Percentiles rank a stretch among this genome's conserved stretches.
Conservation (phyloP, 2,888 invertebrate genomes). For the Miltochrista miniata region DNA sequence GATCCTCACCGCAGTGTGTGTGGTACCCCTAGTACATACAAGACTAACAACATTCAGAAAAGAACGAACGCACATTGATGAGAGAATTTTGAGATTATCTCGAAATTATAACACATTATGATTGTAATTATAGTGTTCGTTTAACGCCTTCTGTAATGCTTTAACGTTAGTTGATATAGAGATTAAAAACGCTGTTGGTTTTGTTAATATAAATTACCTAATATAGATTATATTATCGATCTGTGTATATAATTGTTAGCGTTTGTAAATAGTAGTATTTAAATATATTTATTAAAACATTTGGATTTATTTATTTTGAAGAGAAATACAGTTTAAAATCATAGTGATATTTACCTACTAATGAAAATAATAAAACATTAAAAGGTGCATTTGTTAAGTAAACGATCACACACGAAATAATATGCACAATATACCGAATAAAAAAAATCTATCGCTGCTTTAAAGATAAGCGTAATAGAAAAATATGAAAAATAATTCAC, state of each 20-base stretch:
- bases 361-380: constrained; percentile 34
- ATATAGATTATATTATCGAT: constrained; percentile 60
- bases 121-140: constrained; percentile 64
- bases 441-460: constrained; percentile 14
- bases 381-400: constrained; percentile 62
- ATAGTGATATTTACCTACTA: constrained; percentile 38
- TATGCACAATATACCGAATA: constrained; percentile 54
- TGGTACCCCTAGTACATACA: neutral
- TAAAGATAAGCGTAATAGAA: constrained; percentile 27
- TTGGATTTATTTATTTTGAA: constrained; percentile 54
- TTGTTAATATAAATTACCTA: constrained; percentile 27
- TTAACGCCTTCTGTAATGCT: constrained; percentile 80
- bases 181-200: constrained; percentile 55
- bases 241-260: constrained; percentile 80
- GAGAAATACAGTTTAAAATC: constrained; percentile 44
- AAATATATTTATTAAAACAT: constrained; percentile 67
- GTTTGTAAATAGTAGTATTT: constrained; percentile 72
- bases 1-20: too few relatives aligned
- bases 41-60: neutral
- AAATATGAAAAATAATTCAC: constrained; percentile 12
- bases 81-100: constrained; percentile 32
- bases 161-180: constrained; percentile 73
- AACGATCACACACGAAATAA: constrained; percentile 51
- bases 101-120: constrained; percentile 36
- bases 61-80: constrained; percentile 11